A percentile compares a stretch with the other conserved stretches of the same genome.
phyloP scores from a whole-genome alignment of 2,888 invertebrate species.

The Tachina grossa region DNA sequence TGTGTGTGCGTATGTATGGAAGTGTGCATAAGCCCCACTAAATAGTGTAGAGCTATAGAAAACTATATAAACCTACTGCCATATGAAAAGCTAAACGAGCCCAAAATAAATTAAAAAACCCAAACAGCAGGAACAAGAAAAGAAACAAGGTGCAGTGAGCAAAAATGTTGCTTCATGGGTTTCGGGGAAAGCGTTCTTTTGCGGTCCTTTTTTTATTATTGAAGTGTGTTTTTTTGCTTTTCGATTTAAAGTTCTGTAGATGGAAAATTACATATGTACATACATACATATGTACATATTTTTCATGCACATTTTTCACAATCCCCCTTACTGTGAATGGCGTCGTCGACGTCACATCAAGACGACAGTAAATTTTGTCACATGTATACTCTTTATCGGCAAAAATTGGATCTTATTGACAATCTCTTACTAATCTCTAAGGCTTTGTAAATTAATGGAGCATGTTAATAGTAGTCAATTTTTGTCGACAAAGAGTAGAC shows the following conservation, averaged over 20 bases:
- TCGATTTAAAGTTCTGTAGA: background rate
- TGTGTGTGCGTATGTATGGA: background rate
- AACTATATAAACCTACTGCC: constrained; percentile 49
- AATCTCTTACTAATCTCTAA: too few species aligned
- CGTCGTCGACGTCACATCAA: too few species aligned
- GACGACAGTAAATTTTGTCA: too few species aligned
- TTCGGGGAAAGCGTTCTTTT: background rate
- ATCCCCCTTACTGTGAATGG: too few species aligned
- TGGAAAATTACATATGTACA: background rate
- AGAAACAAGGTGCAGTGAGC: constrained; percentile 31
- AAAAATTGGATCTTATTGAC: too few species aligned
- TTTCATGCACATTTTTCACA: background rate
- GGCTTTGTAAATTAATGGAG: too few species aligned
- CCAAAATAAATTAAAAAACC: constrained; percentile 19
- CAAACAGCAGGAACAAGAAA: constrained; percentile 22
- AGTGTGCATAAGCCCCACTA: background rate
- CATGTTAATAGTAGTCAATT: too few species aligned
- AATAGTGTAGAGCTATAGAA: constrained; percentile 26
- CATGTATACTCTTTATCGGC: too few species aligned
- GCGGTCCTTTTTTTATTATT: constrained; percentile 4
- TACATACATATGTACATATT: too few species aligned
- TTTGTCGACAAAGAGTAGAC: too few species aligned
- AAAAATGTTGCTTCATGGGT: background rate
- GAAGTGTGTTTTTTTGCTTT: background rate
- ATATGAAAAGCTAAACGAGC: constrained; percentile 51